phyloP scores from a whole-genome alignment of 2,113 vertebrate genomes.

The Chroicocephalus ridibundus region DNA sequence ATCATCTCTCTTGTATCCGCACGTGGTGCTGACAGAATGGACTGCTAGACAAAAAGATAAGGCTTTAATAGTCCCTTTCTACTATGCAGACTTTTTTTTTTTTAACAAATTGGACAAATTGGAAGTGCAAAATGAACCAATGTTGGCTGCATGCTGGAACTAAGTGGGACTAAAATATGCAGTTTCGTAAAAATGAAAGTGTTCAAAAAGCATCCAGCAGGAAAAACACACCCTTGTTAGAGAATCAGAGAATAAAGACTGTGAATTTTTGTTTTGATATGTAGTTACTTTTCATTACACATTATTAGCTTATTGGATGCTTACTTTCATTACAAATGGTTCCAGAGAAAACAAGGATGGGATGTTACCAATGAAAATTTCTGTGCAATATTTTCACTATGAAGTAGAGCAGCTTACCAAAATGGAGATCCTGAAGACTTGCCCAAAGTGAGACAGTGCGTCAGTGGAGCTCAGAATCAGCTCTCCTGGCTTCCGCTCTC shows the following conservation, averaged over 20 bases:
- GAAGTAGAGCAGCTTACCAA: neutral
- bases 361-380: neutral
- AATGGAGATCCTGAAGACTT: neutral
- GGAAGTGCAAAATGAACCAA: neutral
- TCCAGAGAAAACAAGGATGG: neutral
- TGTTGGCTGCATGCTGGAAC: neutral
- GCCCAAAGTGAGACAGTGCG: neutral
- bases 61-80: neutral
- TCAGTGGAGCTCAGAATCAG: neutral
- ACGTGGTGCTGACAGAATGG: neutral
- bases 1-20: neutral
- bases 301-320: neutral
- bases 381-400: neutral
- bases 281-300: neutral
- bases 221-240: neutral
- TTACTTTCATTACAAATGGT: neutral
- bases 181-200: neutral
- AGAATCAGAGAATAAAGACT: neutral
- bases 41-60: neutral
- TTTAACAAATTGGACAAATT: neutral
- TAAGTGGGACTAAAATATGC: neutral
- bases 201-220: neutral
- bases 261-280: neutral
- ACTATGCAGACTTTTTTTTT: neutral
- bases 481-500: neutral